Evolutionary conservation across 2,113 vertebrate genomes (phyloP).

Genomic region (Typhlomys cinereus): DNA sequence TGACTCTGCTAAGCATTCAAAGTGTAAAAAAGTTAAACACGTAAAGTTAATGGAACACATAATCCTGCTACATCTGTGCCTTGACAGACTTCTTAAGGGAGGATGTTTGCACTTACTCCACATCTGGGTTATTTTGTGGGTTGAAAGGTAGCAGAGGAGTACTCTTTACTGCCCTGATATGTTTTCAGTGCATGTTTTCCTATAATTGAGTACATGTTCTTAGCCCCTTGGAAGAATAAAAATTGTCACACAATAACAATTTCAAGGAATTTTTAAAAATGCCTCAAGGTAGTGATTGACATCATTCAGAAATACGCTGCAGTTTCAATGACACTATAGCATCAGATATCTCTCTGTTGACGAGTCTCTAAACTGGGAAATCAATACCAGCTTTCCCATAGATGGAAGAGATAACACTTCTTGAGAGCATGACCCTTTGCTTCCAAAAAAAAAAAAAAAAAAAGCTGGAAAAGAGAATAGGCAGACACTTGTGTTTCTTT

Average conservation of each 20-base stretch:
- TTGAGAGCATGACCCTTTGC: conserved; percentile 66
- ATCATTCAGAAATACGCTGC: conserved; percentile 50
- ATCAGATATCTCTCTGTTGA: conserved; percentile 55
- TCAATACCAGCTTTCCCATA: conserved; percentile 73
- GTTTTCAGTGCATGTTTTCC: conserved; percentile 32
- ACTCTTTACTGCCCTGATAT: not conserved
- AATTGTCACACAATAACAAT: conserved; percentile 21
- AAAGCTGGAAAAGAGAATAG: conserved; percentile 50
- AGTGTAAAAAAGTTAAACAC: not conserved
- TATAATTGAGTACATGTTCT: conserved; percentile 4
- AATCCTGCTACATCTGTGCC: not conserved
- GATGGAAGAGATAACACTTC: conserved; percentile 62
- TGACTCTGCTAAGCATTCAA: conserved; percentile 21
- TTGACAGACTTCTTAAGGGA: not conserved
- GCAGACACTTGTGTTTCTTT: conserved; percentile 61
- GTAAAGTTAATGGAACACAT: not conserved
- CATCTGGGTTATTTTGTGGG: not conserved
- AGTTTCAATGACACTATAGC: not conserved
- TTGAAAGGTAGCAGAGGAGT: not conserved
- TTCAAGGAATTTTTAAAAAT: conserved; percentile 8
- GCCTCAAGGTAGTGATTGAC: conserved; percentile 29
- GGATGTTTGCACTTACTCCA: not conserved
- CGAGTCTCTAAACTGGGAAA: conserved; percentile 67
- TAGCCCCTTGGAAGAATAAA: not conserved
- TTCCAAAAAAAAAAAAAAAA: conserved; percentile 52